Evolutionary conservation across 2,797 vertebrate genomes (phyloP), one percentile per base, ranked within the genome.

Genomic region (Pangasius djambal): DNA sequence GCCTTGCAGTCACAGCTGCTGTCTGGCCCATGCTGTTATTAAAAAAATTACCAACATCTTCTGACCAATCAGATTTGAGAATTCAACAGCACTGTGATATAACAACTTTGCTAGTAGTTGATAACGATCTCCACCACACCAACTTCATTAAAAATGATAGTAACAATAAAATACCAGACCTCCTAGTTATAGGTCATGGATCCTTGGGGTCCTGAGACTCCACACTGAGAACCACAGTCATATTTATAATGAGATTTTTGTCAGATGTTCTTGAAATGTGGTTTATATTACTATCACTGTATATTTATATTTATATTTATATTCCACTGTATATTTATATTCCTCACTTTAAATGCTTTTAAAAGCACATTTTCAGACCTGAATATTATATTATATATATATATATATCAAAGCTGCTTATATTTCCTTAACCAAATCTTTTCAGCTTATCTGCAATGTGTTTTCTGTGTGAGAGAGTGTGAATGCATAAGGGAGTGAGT

Each of bases 21-120:
- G 0, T 67, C n/a, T 15, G n/a, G 34, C 1, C n/a, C 34, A 7
- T 37, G 15, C 34, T 16, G 69, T 37, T 72, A 72, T 72, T 18
- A 70, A 37, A 34, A 72, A 1, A 44, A 22, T 3, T 6, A 40
- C 1, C 7, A 77, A 15, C 10, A 16, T 1, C 22, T 75, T 28
- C 44, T 50, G 44, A 77, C 74, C 74, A n/a, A 78, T 18, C 48
- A 78, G 75, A 31, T 78, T 78, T 75, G 40, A 28, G 72, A 75
- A 75, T 44, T 75, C 16, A 44, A 44, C 37, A 40, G 18, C 34
- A 18, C 67, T 18, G 67, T 70, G n/a, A 70, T 34, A 34, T 37
- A 70, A 70, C 13, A 37, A 20, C 34, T 22, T 22, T 22, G 20
- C 18, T 40, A 74, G 12, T 28, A 2, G 12, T n/a, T 52, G 4